Evolutionary conservation across 2,888 invertebrate species (phyloP).

Genomic region (Plemyria rubiginata): DNA sequence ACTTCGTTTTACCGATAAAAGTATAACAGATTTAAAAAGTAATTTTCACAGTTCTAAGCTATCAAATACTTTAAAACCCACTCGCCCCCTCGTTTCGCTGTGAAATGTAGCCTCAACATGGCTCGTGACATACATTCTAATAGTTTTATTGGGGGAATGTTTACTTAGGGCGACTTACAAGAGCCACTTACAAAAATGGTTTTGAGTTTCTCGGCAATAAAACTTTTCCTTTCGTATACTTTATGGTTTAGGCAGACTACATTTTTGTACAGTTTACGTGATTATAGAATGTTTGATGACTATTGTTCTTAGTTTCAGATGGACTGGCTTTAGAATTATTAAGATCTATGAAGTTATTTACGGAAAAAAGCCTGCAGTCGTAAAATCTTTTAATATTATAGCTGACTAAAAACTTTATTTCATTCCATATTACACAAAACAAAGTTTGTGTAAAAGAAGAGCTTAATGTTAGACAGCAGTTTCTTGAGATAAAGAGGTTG

Average conservation of each 20-base stretch:
- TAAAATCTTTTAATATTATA: too few relatives aligned
- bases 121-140: constrained; percentile 80
- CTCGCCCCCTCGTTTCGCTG: constrained; percentile 56
- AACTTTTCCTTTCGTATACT: constrained; percentile 3
- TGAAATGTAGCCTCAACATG: constrained; percentile 62
- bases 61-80: constrained; percentile 60
- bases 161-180: constrained; percentile 43
- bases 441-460: too few relatives aligned
- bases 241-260: neutral
- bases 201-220: constrained; percentile 23
- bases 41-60: constrained; percentile 38
- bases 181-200: constrained; percentile 36
- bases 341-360: too few relatives aligned
- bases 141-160: constrained; percentile 64
- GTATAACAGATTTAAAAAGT: constrained; percentile 38
- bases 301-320: too few relatives aligned
- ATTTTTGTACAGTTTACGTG: neutral
- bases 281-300: too few relatives aligned
- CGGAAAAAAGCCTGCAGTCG: too few relatives aligned
- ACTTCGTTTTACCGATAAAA: constrained; percentile 11
- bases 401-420: too few relatives aligned
- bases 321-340: too few relatives aligned
- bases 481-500: too few relatives aligned
- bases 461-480: too few relatives aligned
- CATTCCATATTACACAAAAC: too few relatives aligned